Evolutionary conservation across 1,140 invertebrate species (phyloP), one percentile per base, ranked within the genome.

Genomic region (Drosophila biarmipes): DNA sequence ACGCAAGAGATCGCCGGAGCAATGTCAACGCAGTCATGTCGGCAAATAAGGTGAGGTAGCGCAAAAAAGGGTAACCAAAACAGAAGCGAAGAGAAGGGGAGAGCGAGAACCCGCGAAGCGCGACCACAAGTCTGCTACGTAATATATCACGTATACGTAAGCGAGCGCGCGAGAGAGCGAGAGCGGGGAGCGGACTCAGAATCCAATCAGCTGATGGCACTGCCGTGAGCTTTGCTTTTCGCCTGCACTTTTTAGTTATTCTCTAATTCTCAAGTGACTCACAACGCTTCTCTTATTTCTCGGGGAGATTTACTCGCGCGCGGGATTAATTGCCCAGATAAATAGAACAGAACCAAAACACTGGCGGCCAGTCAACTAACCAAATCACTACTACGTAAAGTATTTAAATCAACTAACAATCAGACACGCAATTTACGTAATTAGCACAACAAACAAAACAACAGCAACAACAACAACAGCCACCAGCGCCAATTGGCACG

Each of bases 241-340:
- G 17, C 84, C 78, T 89, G 85, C 84, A 89, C 68, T 89, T 89
- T 89, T 89, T 89, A 73, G 72, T 87, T 84, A 80, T 79, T 79
- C 63, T 72, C 61, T 73, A 62, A 59, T 52, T 73, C 52, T 68
- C 79, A 68, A 77, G 71, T 77, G 75, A 78, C 64, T 80, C 73
- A 84, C 78, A 86, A 77, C 81, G 84, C 71, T 76, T 54, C 54
- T 64, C 48, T 42, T 49, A 21, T 12, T 37, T 40, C 66, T 55
- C 74, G 55, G 80, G 84, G 79, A 87, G 72, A 84, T 81, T 87
- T 77, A 78, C 38, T 63, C 71, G 58, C 56, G 63, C 48, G 69
- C 52, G 19, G 57, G 34, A 62, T 43, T 78, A 82, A 73, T 87
- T 87, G 79, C 79, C 82, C 82, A 66, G 73, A 45, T 52, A 29